Conservation (phyloP, 2,113 vertebrate species). For the Sorex fumeus region DNA sequence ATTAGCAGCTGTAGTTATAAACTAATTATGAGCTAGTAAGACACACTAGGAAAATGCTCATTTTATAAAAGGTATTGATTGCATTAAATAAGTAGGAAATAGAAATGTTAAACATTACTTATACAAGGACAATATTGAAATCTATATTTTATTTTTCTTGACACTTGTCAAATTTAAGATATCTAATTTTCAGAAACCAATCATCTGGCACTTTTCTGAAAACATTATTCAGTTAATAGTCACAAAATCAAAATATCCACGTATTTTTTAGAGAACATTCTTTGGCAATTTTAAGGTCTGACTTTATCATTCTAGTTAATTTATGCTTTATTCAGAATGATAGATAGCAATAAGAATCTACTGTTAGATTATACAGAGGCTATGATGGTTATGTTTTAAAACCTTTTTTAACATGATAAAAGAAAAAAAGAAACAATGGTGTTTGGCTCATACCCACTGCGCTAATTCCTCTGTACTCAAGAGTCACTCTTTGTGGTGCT, state of each 20-base stretch:
- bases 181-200: slow-evolving; percentile 7
- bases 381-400: not conserved
- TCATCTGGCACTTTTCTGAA: not conserved
- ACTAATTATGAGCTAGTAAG: not conserved
- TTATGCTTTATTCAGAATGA: not conserved
- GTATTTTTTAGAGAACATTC: not conserved
- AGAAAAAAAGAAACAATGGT: too few species aligned
- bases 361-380: not conserved
- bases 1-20: not conserved
- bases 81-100: not conserved
- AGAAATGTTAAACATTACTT: not conserved
- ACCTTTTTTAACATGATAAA: not conserved
- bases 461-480: too few species aligned
- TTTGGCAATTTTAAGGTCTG: not conserved
- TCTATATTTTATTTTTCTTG: not conserved
- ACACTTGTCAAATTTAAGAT: not conserved
- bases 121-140: not conserved
- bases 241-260: not conserved
- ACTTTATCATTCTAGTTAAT: not conserved
- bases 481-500: too few species aligned
- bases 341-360: not conserved
- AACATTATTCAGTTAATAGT: not conserved
- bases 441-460: too few species aligned
- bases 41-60: not conserved
- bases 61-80: not conserved